Evolutionary conservation across 2,113 vertebrate species (phyloP), one percentile per base, ranked within the genome.

Genomic region (Urocitellus parryii): DNA sequence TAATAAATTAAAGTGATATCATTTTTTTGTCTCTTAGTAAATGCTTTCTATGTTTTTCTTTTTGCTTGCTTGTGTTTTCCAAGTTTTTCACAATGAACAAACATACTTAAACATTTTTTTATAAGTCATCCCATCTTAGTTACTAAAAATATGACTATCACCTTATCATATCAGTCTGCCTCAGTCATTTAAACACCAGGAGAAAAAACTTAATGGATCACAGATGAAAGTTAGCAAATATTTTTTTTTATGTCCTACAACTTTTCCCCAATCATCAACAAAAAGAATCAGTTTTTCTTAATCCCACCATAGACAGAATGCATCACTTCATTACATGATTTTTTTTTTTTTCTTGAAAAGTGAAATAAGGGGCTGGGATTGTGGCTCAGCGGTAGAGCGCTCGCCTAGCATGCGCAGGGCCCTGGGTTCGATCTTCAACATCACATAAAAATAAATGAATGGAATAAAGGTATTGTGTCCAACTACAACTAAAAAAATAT

Each of bases 231-330:
- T 78, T 76, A 81, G 78, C 65, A 70, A 56, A 3, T 51, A 78
- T 94, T 77, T 51, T 94, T 77, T 51, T 85, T 16, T 81, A 45
- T 67, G 16, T 83, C 48, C 86, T 68, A 65, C 1, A 95, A 90
- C 82, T 70, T 93, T 91, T 56, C 37, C 51, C 51, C 29, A 25
- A 20, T 73, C 29, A 48, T 84, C 83, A 78, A 84, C 10, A 76
- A 58, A 81, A 85, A 93, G 39, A 90, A 90, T 72, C 27, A 77
- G 32, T 27, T 94, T 96, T 97, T 95, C 89, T 96, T 27, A 80
- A 48, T 76, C 63, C 84, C 90, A 45, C 53, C 24, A 80, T 83
- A 53, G 45, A 84, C 65, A 93, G 45, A 90, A 78, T 86, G 22
- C 37, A 84, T 90, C 20, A 45, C 27, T 90, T 95, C 9, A 72